A percentile compares a stretch with the other conserved stretches of the same genome.
Conservation (phyloP, 2,113 vertebrate genomes). For the Pangasianodon gigas region DNA sequence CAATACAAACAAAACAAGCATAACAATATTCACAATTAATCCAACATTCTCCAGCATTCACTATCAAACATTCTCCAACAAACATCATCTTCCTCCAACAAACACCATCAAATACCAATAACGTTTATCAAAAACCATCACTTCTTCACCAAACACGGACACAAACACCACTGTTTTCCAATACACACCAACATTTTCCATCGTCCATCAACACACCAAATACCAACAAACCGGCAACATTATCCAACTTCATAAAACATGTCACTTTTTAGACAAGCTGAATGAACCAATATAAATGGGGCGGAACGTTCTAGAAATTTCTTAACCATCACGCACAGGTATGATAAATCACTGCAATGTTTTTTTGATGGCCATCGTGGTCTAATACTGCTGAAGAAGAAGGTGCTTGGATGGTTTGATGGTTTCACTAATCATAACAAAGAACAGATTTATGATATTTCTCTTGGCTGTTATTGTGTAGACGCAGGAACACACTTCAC, state of each 20-base stretch:
- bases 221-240: not conserved
- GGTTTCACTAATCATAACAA: not conserved
- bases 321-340: not conserved
- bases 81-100: not conserved
- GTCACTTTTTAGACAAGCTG: not conserved
- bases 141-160: too few species aligned
- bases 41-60: not conserved
- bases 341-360: not conserved
- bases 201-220: not conserved
- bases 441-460: slow-evolving; percentile 9
- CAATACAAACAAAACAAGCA: not conserved
- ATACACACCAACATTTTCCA: not conserved
- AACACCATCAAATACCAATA: not conserved
- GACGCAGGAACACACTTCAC: not conserved
- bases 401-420: slow-evolving; percentile 11
- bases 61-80: not conserved
- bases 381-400: not conserved
- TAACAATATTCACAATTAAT: not conserved
- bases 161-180: not conserved
- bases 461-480: not conserved
- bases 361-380: slow-evolving; percentile 12
- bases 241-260: not conserved
- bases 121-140: not conserved
- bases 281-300: not conserved
- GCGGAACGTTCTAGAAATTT: not conserved